Evolutionary conservation across 1,140 invertebrate species (phyloP), one percentile per base, ranked within the genome.

Genomic region (Scaptomyza pallida): DNA sequence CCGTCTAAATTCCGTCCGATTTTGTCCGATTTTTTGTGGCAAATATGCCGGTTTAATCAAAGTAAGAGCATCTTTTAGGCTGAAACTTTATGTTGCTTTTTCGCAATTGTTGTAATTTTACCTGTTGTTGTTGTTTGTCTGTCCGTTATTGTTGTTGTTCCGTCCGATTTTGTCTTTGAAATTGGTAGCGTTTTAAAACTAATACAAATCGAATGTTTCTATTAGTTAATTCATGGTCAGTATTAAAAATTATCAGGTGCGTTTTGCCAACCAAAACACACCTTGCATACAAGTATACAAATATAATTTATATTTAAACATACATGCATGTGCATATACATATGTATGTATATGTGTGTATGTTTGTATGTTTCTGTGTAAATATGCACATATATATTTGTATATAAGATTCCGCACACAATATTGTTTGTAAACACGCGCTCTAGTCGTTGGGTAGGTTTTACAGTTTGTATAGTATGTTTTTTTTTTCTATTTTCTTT

Each of bases 361-460:
- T 19, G 26, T 17, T 17, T 44, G 15, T 43, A 47, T 17, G 41
- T n/a, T n/a, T n/a, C n/a, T 30, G 13, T 40, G 13, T 40, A 3
- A 9, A 9, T 30, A 30, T 30, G 9, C 26, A 30, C 26, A 8
- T 30, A n/a, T 37, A 13, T 2, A 30, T 44, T 44, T 61, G n/a
- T 51, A 43, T 51, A 61, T 50, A 30, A 33, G 63, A 68, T 45
- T 57, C 30, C 47, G 52, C 62, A 48, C 55, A 72, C 63, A 67
- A 67, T 67, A 72, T 72, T 72, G 69, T 72, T 72, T 72, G 63
- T 72, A 67, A 72, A 67, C 69, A 67, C 63, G 63, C 63, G 63
- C 62, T 67, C 63, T 70, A 55, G 54, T 70, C 55, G 59, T 50
- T 64, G 65, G 47, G 47, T 65, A 72, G 55, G 48, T 72, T 59